Conservation (phyloP, 2,797 vertebrate species). For the Sarcophilus harrisii region DNA sequence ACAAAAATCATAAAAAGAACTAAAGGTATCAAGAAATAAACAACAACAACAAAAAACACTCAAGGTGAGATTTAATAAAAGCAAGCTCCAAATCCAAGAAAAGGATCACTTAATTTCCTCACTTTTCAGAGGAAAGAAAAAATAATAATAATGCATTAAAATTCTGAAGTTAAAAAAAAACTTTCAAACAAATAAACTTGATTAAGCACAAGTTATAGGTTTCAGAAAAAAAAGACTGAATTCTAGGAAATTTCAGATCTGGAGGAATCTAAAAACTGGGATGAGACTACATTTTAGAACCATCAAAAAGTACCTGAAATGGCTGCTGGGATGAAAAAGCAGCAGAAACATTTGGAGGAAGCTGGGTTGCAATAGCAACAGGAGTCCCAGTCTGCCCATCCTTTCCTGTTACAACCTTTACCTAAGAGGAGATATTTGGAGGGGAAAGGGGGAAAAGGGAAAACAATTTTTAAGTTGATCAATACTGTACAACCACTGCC, state of each 20-base stretch:
- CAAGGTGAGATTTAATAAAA: constrained; percentile 84
- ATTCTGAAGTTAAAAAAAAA: not conserved
- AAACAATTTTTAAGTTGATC: constrained; percentile 84
- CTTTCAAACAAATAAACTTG: constrained; percentile 49
- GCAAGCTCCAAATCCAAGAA: constrained; percentile 84
- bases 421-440: constrained; percentile 90
- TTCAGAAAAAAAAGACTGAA: constrained; percentile 80
- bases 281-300: constrained; percentile 88
- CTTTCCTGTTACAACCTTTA: constrained; percentile 97
- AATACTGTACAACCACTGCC: constrained; percentile 64
- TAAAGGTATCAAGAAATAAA: constrained; percentile 81
- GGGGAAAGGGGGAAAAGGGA: constrained; percentile 77
- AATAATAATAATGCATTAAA: constrained; percentile 70
- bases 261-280: constrained; percentile 83
- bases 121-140: constrained; percentile 68
- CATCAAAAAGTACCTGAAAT: constrained; percentile 93
- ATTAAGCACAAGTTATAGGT: constrained; percentile 80
- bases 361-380: constrained; percentile 98
- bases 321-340: constrained; percentile 94
- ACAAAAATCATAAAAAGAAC: constrained; percentile 79
- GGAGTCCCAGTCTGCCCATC: constrained; percentile 97
- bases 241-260: constrained; percentile 82
- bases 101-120: constrained; percentile 75
- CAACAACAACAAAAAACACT: constrained; percentile 53
- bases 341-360: constrained; percentile 97